phyloP scores from a whole-genome alignment of 2,888 invertebrate genomes.

The Epistrophe grossulariae region DNA sequence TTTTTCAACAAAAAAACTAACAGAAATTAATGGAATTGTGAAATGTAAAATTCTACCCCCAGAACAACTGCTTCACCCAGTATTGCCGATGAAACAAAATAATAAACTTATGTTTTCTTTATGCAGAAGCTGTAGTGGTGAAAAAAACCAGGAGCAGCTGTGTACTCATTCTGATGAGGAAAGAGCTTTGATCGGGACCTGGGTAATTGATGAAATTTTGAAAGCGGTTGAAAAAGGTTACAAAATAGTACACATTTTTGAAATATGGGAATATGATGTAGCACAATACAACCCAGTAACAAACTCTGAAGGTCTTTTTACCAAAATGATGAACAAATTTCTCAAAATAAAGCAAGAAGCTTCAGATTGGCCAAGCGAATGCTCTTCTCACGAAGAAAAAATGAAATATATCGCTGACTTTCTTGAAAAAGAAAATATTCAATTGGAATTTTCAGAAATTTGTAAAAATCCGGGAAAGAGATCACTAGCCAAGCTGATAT shows the following conservation, averaged over 20 bases:
- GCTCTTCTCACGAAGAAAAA: conserved; percentile 54
- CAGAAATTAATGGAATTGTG: conserved; percentile 8
- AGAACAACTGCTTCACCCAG: conserved; percentile 77
- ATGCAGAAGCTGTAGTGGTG: neutral
- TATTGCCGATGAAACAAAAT: conserved; percentile 77
- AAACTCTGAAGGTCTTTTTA: conserved; percentile 75
- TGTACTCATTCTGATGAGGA: neutral
- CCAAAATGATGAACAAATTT: conserved; percentile 78
- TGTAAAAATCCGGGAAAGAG: conserved; percentile 77
- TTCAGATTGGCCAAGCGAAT: conserved; percentile 75
- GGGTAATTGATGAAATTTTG: neutral
- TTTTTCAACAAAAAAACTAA: too few relatives aligned
- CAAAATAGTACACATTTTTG: conserved; percentile 74
- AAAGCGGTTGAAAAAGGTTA: neutral
- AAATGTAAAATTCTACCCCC: conserved; percentile 55
- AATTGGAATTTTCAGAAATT: conserved; percentile 63
- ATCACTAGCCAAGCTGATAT: conserved; percentile 77
- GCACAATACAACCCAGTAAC: conserved; percentile 62
- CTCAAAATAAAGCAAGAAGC: conserved; percentile 77
- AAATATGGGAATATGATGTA: conserved; percentile 79
- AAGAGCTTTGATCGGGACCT: neutral
- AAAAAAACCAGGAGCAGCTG: neutral
- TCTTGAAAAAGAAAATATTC: conserved; percentile 75
- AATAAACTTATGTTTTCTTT: conserved; percentile 77
- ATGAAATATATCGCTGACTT: conserved; percentile 76